These are phyloP conservation scores for Pardosa pseudoannulata DNA, from an alignment of 2,888 invertebrate species.

Conservation along the genomic window DNA sequence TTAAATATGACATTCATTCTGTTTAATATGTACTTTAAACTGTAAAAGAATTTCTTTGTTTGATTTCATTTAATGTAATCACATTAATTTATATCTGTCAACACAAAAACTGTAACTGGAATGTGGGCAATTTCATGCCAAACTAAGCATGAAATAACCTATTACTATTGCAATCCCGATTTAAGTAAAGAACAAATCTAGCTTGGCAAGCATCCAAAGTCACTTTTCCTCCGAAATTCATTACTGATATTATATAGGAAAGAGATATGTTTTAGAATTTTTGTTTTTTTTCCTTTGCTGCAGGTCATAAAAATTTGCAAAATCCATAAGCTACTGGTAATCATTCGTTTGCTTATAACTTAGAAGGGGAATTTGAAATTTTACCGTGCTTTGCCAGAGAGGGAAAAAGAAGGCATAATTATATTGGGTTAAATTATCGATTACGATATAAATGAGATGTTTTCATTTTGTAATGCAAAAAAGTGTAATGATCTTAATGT, in stretches of 20 bases:
- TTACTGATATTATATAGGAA: background rate
- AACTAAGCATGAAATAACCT: background rate
- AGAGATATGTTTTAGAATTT: background rate
- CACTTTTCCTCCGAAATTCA: background rate
- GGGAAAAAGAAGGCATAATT: too few relatives aligned
- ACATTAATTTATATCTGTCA: slow-evolving; percentile 2
- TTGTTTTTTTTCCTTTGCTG: background rate
- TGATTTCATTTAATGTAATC: background rate
- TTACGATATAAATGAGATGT: too few relatives aligned
- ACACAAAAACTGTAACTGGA: background rate
- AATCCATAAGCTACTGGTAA: too few relatives aligned
- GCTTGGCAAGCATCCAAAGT: background rate
- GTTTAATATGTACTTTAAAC: background rate
- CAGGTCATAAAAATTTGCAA: background rate
- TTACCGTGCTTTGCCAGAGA: too few relatives aligned
- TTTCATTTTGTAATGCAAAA: too few relatives aligned
- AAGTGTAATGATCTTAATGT: too few relatives aligned
- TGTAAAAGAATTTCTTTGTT: background rate
- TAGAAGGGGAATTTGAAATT: too few relatives aligned
- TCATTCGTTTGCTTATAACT: too few relatives aligned
- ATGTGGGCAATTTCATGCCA: background rate
- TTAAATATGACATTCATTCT: background rate
- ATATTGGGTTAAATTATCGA: too few relatives aligned
- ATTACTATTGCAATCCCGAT: background rate
- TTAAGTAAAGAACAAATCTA: background rate